Evolutionary conservation across 2,797 vertebrate genomes (phyloP).

Genomic region (Protosalanx chinensis): DNA sequence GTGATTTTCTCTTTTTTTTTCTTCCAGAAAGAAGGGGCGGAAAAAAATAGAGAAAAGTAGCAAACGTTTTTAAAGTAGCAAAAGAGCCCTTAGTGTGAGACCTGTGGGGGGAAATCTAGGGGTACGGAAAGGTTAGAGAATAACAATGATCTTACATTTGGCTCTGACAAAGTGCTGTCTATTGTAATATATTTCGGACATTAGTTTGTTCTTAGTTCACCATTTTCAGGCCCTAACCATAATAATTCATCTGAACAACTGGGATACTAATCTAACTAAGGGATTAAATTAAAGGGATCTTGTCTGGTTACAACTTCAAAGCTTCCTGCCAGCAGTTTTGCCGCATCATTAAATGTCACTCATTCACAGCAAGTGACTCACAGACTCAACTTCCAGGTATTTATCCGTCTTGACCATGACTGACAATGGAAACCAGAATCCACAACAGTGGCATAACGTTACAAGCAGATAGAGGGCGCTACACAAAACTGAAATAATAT

Average conservation of each 20-base stretch:
- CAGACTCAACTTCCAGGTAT: neutral
- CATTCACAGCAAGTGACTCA: neutral
- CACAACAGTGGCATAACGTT: neutral
- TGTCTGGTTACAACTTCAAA: neutral
- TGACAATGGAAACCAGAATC: neutral
- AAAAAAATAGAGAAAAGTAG: neutral
- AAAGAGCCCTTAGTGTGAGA: conserved; percentile 7
- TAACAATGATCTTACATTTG: neutral
- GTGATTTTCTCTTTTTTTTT: conserved; percentile 45
- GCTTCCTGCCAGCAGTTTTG: neutral
- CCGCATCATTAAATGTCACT: neutral
- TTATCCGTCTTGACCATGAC: neutral
- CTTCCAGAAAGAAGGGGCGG: neutral
- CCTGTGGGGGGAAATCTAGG: too few species aligned
- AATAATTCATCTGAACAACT: too few species aligned
- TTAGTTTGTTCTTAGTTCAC: too few species aligned
- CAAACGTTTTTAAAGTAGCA: conserved; percentile 16
- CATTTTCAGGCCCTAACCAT: too few species aligned
- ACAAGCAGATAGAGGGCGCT: neutral
- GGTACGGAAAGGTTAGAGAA: too few species aligned
- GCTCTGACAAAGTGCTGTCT: neutral
- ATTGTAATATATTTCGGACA: neutral
- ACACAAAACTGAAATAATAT: neutral
- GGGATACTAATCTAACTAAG: too few species aligned
- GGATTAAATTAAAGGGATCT: neutral